Evolutionary conservation across 2,797 vertebrate genomes (phyloP).

Genomic region (Lates japonicus): DNA sequence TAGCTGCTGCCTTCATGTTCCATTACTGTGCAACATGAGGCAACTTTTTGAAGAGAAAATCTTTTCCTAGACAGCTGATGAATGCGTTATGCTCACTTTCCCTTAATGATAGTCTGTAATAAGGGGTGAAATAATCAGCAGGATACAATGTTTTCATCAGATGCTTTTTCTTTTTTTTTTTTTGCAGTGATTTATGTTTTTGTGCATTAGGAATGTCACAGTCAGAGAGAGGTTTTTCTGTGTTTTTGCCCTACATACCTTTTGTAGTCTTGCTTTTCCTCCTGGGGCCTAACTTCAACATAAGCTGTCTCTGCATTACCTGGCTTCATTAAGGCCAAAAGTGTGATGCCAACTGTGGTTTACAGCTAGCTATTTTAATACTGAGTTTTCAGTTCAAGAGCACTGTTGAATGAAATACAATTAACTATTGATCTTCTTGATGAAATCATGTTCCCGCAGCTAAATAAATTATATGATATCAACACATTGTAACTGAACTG

Average conservation of each 20-base stretch:
- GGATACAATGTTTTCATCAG: not conserved
- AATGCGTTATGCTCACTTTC: slow-evolving; percentile 5
- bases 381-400: not conserved
- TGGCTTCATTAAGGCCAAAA: slow-evolving; percentile 9
- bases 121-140: not conserved
- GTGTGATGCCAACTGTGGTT: not conserved
- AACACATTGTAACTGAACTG: not conserved
- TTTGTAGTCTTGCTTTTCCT: slow-evolving; percentile 9
- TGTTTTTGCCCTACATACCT: not conserved
- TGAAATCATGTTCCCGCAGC: slow-evolving; percentile 27
- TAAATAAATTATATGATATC: slow-evolving; percentile 19
- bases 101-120: not conserved
- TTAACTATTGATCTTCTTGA: slow-evolving; percentile 31
- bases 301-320: slow-evolving; percentile 12
- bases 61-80: not conserved
- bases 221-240: not conserved
- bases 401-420: slow-evolving; percentile 1
- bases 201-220: slow-evolving; percentile 23
- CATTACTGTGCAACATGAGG: slow-evolving; percentile 1
- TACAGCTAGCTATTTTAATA: slow-evolving; percentile 11
- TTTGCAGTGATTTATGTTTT: not conserved
- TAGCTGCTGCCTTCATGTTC: not conserved
- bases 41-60: not conserved
- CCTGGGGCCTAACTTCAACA: not conserved
- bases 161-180: not conserved